A percentile compares a stretch with the other conserved stretches of the same genome.
Evolutionary conservation across 2,888 invertebrate genomes (phyloP).

Genomic region (Neoaliturus tenellus): DNA sequence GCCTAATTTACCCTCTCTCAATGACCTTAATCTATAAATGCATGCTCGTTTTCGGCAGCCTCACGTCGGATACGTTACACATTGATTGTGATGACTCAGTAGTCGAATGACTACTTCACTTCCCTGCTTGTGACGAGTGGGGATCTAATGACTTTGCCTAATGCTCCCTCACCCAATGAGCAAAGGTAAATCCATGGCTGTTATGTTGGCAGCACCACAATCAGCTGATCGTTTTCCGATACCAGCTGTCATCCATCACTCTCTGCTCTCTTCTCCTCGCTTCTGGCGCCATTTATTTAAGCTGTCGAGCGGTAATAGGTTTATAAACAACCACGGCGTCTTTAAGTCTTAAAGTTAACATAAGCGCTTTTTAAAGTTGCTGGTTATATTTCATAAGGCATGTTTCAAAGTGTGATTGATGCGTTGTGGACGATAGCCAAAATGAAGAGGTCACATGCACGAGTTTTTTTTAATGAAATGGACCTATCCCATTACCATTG

Average conservation of each 20-base stretch:
- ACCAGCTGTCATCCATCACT: constrained; percentile 9
- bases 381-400: too few species aligned
- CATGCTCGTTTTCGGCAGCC: background rate
- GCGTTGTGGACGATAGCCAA: too few species aligned
- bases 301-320: background rate
- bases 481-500: too few species aligned
- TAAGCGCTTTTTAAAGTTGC: background rate
- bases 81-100: background rate
- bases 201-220: background rate
- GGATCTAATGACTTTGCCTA: background rate
- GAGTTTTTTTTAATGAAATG: too few species aligned
- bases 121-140: background rate
- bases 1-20: background rate
- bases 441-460: too few species aligned
- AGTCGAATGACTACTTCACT: background rate
- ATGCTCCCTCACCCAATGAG: background rate
- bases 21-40: too few species aligned
- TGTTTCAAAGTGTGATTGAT: too few species aligned
- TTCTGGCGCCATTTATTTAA: background rate
- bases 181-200: background rate
- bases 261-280: background rate
- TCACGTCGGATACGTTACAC: background rate
- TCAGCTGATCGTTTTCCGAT: constrained; percentile 13
- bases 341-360: background rate
- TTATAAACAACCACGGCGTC: background rate